A percentile compares a stretch with the other conserved stretches of the same genome.
These are phyloP conservation scores for human (Homo sapiens) DNA, from an alignment of 2,113 vertebrate species.

Conservation along the genomic window GRCh38 chr5:158415001-158415500, in stretches of 20 bases:
- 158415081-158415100: slow-evolving; percentile 69
- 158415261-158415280: slow-evolving; percentile 15
- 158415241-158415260: slow-evolving; percentile 72
- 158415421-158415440: slow-evolving; percentile 56
- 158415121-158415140: slow-evolving; percentile 67
- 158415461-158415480: slow-evolving; percentile 20
- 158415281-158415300: slow-evolving; percentile 76
- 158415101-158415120: slow-evolving; percentile 54
- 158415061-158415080: slow-evolving; percentile 65
- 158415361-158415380: slow-evolving; percentile 68
- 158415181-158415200: background rate
- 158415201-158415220: slow-evolving; percentile 47
- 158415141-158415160: slow-evolving; percentile 29
- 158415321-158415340: slow-evolving; percentile 67
- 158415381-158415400: slow-evolving; percentile 59
- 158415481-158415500: slow-evolving; percentile 42
- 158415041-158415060: slow-evolving; percentile 61
- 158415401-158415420: slow-evolving; percentile 70
- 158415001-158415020: slow-evolving; percentile 58
- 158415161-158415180: slow-evolving; percentile 52
- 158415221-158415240: slow-evolving; percentile 76
- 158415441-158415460: slow-evolving; percentile 61
- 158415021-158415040: slow-evolving; percentile 65
- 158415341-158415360: slow-evolving; percentile 69
- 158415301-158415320: slow-evolving; percentile 48